A percentile compares a stretch with the other conserved stretches of the same genome.
Conservation (phyloP, 2,888 invertebrate species). For the Microctonus aethiopoides region DNA sequence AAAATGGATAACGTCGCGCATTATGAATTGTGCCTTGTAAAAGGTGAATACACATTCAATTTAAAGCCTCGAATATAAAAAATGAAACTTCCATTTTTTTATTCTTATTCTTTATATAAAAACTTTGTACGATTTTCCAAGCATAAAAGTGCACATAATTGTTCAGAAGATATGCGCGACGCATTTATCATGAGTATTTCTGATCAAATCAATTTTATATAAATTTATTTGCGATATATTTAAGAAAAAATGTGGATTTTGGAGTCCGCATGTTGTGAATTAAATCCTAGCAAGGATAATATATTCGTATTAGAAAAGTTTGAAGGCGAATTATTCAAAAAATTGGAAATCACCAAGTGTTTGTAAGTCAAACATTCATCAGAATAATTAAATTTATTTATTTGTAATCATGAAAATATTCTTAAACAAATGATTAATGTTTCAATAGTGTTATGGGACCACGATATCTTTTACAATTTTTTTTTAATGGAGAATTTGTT, state of each 20-base stretch:
- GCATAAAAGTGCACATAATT: constrained; percentile 69
- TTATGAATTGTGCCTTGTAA: no score
- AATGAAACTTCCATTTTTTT: no score
- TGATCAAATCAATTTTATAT: not conserved
- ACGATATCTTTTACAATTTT: constrained; percentile 80
- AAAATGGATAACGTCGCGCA: no score
- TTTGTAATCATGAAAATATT: constrained; percentile 5
- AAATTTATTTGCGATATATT: constrained; percentile 64
- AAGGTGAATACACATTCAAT: no score
- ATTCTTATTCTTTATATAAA: no score
- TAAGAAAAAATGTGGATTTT: constrained; percentile 71
- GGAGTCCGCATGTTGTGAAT: constrained; percentile 71
- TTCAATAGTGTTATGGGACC: constrained; percentile 83
- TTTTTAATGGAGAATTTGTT: constrained; percentile 77
- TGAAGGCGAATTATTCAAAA: constrained; percentile 77
- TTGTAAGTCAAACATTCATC: constrained; percentile 70
- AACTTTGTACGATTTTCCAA: constrained; percentile 71
- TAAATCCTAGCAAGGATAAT: constrained; percentile 74
- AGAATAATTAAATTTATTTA: not conserved
- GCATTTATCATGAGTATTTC: constrained; percentile 70
- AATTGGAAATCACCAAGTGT: constrained; percentile 74
- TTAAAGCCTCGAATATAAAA: no score
- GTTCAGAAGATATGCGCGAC: constrained; percentile 72
- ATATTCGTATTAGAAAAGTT: constrained; percentile 85
- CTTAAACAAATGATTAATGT: constrained; percentile 35